phyloP scores from a whole-genome alignment of 2,888 invertebrate species.

The Isotomurus palustris region DNA sequence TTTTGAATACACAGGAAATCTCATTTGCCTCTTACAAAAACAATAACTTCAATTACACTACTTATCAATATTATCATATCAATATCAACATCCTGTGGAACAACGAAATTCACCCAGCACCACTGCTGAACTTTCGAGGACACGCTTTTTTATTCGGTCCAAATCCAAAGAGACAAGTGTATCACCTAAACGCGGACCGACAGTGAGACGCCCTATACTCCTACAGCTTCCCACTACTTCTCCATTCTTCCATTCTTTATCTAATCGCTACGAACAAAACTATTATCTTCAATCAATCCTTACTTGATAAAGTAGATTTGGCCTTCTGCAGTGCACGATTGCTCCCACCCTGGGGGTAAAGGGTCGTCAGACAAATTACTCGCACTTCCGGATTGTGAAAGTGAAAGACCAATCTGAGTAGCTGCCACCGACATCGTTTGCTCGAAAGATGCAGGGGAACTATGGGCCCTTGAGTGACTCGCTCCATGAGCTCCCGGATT shows the following conservation, averaged over 20 bases:
- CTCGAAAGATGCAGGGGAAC: constrained; percentile 91
- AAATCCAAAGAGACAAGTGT: too few species aligned
- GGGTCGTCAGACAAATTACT: constrained; percentile 69
- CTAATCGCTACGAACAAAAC: too few species aligned
- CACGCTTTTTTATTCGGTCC: too few species aligned
- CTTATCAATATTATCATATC: neutral
- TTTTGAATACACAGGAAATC: constrained; percentile 5
- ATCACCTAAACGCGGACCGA: neutral
- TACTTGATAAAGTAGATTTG: constrained; percentile 81
- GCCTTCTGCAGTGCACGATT: constrained; percentile 76
- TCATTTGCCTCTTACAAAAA: neutral
- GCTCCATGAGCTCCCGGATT: constrained; percentile 35
- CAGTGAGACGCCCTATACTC: neutral
- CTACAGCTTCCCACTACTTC: neutral
- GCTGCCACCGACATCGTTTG: constrained; percentile 71
- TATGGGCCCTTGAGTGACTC: constrained; percentile 83
- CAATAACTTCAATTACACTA: neutral
- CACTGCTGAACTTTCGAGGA: too few species aligned
- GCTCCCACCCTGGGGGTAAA: constrained; percentile 83
- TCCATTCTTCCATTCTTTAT: too few species aligned
- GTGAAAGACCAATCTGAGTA: constrained; percentile 51
- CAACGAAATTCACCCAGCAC: too few species aligned
- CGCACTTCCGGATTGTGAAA: constrained; percentile 40
- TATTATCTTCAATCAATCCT: too few species aligned
- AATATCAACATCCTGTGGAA: too few species aligned